These are phyloP conservation scores for Xerus inauris DNA, from an alignment of 2,113 vertebrate species.

Conservation along the genomic window DNA sequence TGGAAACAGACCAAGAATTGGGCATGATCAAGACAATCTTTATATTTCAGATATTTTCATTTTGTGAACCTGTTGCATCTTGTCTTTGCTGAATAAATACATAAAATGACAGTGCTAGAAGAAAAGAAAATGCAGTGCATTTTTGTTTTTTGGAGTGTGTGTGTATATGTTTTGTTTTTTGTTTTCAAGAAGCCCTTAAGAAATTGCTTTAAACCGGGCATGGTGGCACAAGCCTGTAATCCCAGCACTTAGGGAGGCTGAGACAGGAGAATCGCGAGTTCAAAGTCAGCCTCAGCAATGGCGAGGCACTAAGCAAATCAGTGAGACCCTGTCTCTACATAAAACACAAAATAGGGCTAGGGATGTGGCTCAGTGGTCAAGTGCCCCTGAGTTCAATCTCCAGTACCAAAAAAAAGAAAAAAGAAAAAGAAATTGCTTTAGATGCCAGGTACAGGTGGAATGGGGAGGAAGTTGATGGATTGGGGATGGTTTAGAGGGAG, in stretches of 20 bases:
- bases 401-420: too few relatives aligned
- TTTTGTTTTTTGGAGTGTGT: background rate
- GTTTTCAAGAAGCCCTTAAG: background rate
- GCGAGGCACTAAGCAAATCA: too few relatives aligned
- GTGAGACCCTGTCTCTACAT: too few relatives aligned
- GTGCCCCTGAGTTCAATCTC: too few relatives aligned
- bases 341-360: too few relatives aligned
- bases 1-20: background rate
- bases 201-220: conserved; percentile 3
- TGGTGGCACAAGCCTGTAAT: too few relatives aligned
- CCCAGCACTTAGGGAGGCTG: too few relatives aligned
- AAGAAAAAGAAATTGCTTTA: background rate
- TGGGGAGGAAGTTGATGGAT: background rate
- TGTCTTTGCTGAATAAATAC: background rate
- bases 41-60: conserved; percentile 1
- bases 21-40: background rate
- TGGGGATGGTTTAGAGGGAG: background rate
- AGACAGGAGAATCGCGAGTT: too few relatives aligned
- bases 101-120: background rate
- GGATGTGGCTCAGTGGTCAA: too few relatives aligned
- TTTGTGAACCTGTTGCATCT: background rate
- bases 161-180: background rate
- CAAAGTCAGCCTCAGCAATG: too few relatives aligned
- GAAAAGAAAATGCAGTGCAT: background rate
- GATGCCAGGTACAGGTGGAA: background rate